Evolutionary conservation across 2,888 invertebrate species (phyloP).

Genomic region (Troilus luridus): DNA sequence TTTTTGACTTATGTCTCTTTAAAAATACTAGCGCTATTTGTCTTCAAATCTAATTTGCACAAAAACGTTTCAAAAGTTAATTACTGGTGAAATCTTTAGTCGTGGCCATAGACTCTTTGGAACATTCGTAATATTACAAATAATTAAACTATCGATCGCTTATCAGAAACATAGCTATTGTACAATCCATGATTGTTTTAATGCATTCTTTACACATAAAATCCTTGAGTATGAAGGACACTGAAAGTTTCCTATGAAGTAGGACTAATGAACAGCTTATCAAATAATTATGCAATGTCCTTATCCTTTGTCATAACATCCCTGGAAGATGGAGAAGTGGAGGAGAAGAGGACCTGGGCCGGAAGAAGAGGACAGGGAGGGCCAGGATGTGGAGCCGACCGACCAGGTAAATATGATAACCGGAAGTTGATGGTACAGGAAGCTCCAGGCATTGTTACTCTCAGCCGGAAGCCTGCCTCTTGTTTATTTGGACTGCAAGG

Average conservation of each 20-base stretch:
- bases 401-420: slow-evolving; percentile 48
- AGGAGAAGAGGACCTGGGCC: background rate
- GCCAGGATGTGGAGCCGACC: background rate
- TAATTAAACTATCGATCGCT: background rate
- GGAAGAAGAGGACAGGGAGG: background rate
- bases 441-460: slow-evolving; percentile 39
- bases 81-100: no score
- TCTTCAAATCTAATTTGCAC: no score
- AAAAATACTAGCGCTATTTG: no score
- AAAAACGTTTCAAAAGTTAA: no score
- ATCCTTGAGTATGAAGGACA: background rate
- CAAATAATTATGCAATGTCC: background rate
- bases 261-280: background rate
- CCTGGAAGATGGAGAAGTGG: background rate
- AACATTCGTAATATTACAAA: background rate
- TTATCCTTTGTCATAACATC: background rate
- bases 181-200: background rate
- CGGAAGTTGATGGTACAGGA: slow-evolving; percentile 28
- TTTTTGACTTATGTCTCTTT: no score
- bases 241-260: background rate
- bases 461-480: background rate
- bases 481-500: slow-evolving; percentile 38
- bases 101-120: no score
- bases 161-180: background rate
- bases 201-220: background rate